phyloP scores from a whole-genome alignment of 2,888 invertebrate genomes.

The Nomada fabriciana region DNA sequence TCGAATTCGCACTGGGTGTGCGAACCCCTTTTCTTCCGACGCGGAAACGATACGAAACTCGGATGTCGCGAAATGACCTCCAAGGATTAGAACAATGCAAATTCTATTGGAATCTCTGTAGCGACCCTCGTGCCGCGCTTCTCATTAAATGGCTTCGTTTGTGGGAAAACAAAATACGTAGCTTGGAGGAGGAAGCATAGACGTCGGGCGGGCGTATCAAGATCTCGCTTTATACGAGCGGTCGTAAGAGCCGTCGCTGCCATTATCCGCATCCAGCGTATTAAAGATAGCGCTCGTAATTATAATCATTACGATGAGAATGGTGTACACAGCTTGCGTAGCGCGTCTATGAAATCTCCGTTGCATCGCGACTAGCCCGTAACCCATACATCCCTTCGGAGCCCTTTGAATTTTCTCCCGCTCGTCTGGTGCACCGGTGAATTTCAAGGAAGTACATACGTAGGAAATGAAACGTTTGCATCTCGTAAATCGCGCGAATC shows the following conservation, averaged over 20 bases:
- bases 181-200: background rate
- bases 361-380: conserved; percentile 20
- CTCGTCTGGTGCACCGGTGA: too few species aligned
- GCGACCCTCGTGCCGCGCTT: background rate
- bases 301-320: conserved; percentile 80
- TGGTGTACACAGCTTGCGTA: conserved; percentile 62
- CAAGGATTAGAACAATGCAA: background rate
- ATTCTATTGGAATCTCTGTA: background rate
- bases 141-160: background rate
- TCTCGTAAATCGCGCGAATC: too few species aligned
- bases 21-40: conserved; percentile 3
- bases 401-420: too few species aligned
- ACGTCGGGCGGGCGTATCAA: conserved; percentile 79
- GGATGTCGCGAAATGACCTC: background rate
- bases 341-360: conserved; percentile 72
- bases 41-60: background rate
- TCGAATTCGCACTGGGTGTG: too few species aligned
- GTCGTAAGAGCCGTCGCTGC: conserved; percentile 79
- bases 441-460: too few species aligned
- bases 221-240: conserved; percentile 81
- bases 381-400: background rate
- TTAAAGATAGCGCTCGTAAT: conserved; percentile 82
- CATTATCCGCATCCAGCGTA: conserved; percentile 79
- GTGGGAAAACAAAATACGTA: too few species aligned
- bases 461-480: too few species aligned